Percentiles rank a stretch among this genome's conserved stretches.
Conservation (phyloP, 2,888 invertebrate species). For the Dexiosoma caninum region DNA sequence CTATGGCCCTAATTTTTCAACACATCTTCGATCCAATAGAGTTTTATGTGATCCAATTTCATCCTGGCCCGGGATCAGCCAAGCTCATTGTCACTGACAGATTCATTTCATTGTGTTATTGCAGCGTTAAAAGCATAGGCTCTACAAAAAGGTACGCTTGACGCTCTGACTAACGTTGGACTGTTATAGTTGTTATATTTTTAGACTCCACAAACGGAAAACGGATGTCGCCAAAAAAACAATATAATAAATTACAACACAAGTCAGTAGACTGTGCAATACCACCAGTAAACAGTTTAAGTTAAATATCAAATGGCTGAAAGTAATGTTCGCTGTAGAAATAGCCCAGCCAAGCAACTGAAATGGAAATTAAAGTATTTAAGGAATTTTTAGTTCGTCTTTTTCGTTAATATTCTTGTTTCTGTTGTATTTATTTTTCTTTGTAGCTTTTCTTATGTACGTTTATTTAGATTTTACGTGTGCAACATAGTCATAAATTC, state of each 20-base stretch:
- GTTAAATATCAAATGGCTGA: conserved; percentile 2
- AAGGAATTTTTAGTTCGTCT: conserved; percentile 30
- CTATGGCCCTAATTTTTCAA: too few species aligned
- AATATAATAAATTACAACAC: conserved; percentile 65
- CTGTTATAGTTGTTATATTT: conserved; percentile 9
- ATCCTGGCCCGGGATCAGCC: too few species aligned
- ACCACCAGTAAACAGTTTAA: conserved; percentile 7
- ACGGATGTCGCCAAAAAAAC: conserved; percentile 67
- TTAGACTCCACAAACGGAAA: conserved; percentile 48
- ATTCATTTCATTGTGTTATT: too few species aligned
- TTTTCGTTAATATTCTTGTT: conserved; percentile 2
- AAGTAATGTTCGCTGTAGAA: background rate
- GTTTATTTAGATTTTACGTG: conserved; percentile 60
- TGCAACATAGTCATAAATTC: conserved; percentile 65
- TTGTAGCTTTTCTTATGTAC: too few species aligned
- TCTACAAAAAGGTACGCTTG: too few species aligned
- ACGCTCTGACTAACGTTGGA: too few species aligned
- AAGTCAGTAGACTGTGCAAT: conserved; percentile 55
- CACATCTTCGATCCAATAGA: too few species aligned
- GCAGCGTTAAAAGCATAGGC: too few species aligned
- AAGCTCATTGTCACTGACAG: too few species aligned
- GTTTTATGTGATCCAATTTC: too few species aligned
- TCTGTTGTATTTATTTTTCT: background rate
- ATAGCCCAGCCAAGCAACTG: background rate
- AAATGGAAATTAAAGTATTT: conserved; percentile 18